Evolutionary conservation across 2,888 invertebrate species (phyloP), one percentile per base, ranked within the genome.

Genomic region (Piscicola geometra): DNA sequence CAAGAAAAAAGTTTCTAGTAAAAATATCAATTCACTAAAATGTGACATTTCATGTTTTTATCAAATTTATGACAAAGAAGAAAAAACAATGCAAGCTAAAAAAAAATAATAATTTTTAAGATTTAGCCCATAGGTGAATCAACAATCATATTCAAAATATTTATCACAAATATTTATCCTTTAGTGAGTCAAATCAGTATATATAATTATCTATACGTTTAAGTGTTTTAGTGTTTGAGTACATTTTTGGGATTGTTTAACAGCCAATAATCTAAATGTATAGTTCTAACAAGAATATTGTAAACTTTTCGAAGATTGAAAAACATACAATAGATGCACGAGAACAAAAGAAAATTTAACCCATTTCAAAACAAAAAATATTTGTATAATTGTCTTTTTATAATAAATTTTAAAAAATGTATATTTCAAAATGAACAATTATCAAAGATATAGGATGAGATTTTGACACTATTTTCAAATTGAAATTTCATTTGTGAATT

Each of bases 91-190:
- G 60, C 60, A 56, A 56, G 60, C 60, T 56, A 21, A 56, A 56
- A 56, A 56, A 15, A n/a, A 56, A 56, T 18, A 56, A 25, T 25
- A 25, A n/a, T n/a, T 56, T 25, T 25, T 56, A 5, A 25, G 60
- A 56, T 56, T 56, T 56, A 56, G 60, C 60, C 60, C 21, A 56
- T 56, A 25, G 5, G 60, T 56, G 25, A 56, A 56, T 18, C 60
- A 56, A 56, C 60, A 56, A 56, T 9, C 60, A 56, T 25, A 15
- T 18, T 18, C 5, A 21, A 47, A 56, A 56, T 56, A 56, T 56
- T 5, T 56, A 56, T 56, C 60, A 56, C 60, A 56, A 5, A 56
- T 56, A 56, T 56, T 56, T 56, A 56, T 56, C 60, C 60, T 56
- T 21, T 56, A 56, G 21, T 56, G 60, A n/a, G n/a, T n/a, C n/a